Evolutionary conservation across 2,113 vertebrate genomes (phyloP).

Genomic region (Sus scrofa): DNA sequence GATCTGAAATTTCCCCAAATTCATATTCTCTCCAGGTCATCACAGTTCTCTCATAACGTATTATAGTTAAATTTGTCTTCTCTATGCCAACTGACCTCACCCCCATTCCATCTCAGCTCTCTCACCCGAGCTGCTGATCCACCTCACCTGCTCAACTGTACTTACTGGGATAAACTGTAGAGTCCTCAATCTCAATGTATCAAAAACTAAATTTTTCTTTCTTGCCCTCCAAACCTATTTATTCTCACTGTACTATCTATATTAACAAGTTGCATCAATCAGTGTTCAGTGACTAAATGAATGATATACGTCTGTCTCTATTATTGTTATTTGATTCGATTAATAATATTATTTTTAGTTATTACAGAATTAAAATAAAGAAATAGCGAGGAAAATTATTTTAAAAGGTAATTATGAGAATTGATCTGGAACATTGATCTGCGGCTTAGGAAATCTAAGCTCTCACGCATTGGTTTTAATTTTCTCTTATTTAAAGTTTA

Average conservation of each 20-base stretch:
- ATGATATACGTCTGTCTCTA: background rate
- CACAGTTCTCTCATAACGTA: background rate
- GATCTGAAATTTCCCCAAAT: background rate
- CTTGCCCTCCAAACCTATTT: background rate
- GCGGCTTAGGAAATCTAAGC: background rate
- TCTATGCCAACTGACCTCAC: background rate
- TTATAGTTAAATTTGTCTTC: background rate
- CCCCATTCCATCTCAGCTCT: background rate
- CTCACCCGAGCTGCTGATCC: too few species aligned
- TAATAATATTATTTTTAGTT: conserved; percentile 27
- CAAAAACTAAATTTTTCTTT: background rate
- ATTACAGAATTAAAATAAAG: background rate
- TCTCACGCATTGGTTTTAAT: background rate
- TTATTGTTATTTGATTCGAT: background rate
- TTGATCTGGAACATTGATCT: background rate
- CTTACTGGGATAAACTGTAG: background rate
- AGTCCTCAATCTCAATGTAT: background rate
- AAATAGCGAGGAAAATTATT: background rate
- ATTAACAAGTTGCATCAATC: background rate
- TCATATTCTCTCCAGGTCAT: background rate
- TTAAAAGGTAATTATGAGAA: conserved; percentile 41
- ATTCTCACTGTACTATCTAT: background rate
- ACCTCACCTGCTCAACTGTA: background rate
- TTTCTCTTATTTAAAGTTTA: conserved; percentile 9
- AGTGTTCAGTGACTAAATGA: background rate